phyloP scores from a whole-genome alignment of 2,113 vertebrate species.

The Diadophis punctatus region DNA sequence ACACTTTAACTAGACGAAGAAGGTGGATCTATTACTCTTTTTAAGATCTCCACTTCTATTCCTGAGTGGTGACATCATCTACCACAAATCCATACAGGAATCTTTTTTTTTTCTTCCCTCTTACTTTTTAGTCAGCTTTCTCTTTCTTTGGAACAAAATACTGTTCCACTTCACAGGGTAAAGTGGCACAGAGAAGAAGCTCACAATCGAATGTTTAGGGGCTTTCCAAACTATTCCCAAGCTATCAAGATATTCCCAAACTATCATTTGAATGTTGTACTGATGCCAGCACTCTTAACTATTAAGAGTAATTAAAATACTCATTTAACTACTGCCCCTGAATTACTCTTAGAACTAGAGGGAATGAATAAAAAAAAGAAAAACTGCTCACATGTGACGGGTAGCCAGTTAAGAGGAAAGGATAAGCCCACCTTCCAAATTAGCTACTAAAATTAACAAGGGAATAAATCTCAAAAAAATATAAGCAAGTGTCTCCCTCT shows the following conservation, averaged over 20 bases:
- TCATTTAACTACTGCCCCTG: not conserved
- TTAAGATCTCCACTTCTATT: not conserved
- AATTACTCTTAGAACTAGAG: not conserved
- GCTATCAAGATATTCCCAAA: not conserved
- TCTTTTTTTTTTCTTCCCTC: not conserved
- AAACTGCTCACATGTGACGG: not conserved
- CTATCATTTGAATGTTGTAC: not conserved
- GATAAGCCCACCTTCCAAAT: not conserved
- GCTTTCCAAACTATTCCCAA: not conserved
- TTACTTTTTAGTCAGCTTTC: not conserved
- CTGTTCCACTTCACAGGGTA: not conserved
- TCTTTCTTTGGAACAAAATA: not conserved
- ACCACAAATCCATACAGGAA: not conserved
- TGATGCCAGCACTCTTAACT: not conserved
- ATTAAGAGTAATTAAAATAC: not conserved
- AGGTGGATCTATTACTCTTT: not conserved
- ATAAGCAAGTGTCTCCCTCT: not conserved
- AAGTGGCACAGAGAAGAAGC: not conserved
- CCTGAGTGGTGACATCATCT: not conserved
- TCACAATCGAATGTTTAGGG: not conserved
- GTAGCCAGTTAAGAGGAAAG: not conserved
- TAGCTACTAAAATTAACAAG: not conserved
- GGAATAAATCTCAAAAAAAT: not conserved
- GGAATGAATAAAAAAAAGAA: not conserved
- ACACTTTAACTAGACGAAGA: not conserved